Base-by-base conservation (phyloP, 2,113 vertebrate genomes). In the Paramisgurnus dabryanus region DNA sequence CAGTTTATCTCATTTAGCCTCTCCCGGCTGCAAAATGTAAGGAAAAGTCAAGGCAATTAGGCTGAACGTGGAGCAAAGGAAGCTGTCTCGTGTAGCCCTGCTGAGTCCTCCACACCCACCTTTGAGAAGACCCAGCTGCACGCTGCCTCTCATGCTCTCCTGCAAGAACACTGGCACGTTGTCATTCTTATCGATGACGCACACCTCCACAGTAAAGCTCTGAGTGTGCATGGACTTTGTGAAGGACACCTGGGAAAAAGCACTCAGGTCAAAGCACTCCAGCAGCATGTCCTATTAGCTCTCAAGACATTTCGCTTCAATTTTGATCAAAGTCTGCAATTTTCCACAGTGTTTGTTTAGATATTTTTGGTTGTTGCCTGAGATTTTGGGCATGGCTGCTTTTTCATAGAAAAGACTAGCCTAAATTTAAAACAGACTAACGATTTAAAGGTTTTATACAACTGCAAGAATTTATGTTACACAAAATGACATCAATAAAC, bases 121-220 rank as follows among this genome's bases (percentile, higher is more conserved):
- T 92, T 92, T 93, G 58, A 93, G 91, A 45, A 94, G 90, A 1
- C 92, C 91, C 0, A 93, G 93, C 81, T 93, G 92, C 79, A 93
- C 90, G 39, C 76, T 91, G 86, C 89, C 90, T 84, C 89, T 89
- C 89, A 94, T 94, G 79, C 85, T 80, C 73, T 88, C 87, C 83
- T 92, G 89, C 15, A 89, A 87, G 76, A 95, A 92, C 10, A 72
- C 84, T 10, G 93, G 92, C 79, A 91, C 89, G 7, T 92, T 94
- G 89, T 93, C 91, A 9, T 95, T 95, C 84, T 92, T 89, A 69
- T 94, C 93, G 63, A 90, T 93, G 83, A 93, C 93, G 27, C 74
- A 89, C 83, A 94, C 91, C 68, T 82, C 86, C 39, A 92, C 84
- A 1, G 84, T 90, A 71, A 93, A 87, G 27, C 91, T 93, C 83